Conservation (phyloP, 2,888 invertebrate genomes). For the Mythimna ferrago region DNA sequence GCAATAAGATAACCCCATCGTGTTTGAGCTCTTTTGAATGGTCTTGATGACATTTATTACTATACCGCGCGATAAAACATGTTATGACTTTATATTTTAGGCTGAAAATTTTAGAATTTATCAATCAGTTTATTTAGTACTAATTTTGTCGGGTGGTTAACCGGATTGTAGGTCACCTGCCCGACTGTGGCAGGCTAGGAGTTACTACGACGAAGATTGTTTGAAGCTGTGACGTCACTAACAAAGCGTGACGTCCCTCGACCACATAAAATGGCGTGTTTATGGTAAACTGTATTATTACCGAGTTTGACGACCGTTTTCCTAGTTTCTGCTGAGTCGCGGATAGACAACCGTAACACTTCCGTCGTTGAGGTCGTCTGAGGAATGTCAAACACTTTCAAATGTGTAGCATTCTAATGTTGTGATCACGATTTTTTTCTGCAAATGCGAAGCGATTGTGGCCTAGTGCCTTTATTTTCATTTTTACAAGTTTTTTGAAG, state of each 20-base stretch:
- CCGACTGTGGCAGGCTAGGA: background rate
- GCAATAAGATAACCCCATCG: too few species aligned
- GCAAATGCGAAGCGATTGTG: background rate
- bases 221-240: background rate
- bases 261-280: background rate
- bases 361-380: constrained; percentile 19
- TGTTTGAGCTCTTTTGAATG: too few species aligned
- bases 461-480: constrained; percentile 11
- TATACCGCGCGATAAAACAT: too few species aligned
- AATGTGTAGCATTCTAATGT: constrained; percentile 7
- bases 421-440: constrained; percentile 3
- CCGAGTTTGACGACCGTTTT: background rate
- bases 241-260: background rate
- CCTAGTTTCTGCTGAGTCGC: background rate
- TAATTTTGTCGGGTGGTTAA: background rate
- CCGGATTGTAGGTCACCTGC: background rate
- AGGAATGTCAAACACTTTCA: constrained; percentile 27
- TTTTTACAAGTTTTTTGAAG: too few species aligned
- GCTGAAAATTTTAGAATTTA: too few species aligned
- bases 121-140: background rate
- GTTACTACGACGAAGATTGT: background rate
- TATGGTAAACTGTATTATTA: background rate
- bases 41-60: too few species aligned
- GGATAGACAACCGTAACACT: constrained; percentile 9
- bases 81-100: too few species aligned